Base-by-base conservation (phyloP, 2,113 vertebrate genomes). In the Pipa parva region DNA sequence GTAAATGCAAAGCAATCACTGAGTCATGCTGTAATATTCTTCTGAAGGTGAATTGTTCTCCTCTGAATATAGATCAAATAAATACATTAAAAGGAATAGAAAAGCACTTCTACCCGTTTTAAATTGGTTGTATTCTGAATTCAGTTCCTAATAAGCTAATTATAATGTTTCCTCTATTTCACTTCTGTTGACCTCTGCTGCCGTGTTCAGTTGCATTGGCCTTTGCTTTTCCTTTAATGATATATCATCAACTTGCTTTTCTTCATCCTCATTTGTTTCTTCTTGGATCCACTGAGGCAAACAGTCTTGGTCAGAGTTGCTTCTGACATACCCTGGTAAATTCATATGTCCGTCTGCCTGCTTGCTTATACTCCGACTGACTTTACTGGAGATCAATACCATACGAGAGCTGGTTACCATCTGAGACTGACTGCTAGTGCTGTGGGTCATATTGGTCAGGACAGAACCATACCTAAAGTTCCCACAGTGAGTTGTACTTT, bases 291-390 rank as follows among this genome's bases (percentile, higher is more conserved):
- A 86, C 0, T 76, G 83, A 8, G 77, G 83, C n/a, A 75, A 62
- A 71, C 83, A 85, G 64, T 91, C 89, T 7, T 88, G 89, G 39
- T 95, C 93, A 0, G 91, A 93, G 79, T 78, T 89, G 76, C 89
- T 92, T 72, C 91, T 78, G 45, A 95, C 92, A 2, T 92, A 95
- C 12, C 92, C 93, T 0, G 93, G 93, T 48, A 95, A 83, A 9
- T 83, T 84, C 56, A 88, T 61, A 2, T 87, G 90, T 29, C 69
- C 67, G 59, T 83, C 81, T 2, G 79, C 57, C 25, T 59, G 64
- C 0, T 74, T 42, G 7, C 71, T 49, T 1, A 64, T 74, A 0
- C 51, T 67, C 77, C 74, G 84, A 29, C 76, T 62, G 9, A 63
- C 74, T 18, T 75, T 86, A 72, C 84, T 83, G 2, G 91, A 85